Evolutionary conservation across 2,797 vertebrate genomes (phyloP), one percentile per base, ranked within the genome.

Genomic region (Coccyzus lansbergi): DNA sequence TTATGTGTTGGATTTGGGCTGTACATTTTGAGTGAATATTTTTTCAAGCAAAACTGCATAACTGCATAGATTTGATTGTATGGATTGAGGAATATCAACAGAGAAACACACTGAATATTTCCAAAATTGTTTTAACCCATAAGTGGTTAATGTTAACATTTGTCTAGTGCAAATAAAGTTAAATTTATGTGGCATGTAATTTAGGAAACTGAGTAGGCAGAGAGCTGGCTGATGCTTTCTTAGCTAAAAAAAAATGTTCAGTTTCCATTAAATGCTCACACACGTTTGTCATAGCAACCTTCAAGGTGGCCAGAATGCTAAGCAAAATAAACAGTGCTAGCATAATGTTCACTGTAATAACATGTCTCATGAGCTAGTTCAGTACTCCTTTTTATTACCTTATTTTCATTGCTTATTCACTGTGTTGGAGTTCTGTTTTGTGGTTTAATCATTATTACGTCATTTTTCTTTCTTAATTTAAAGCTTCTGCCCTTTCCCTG

Each of bases 401-500:
- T 96, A 87, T 93, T 91, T 96, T 96, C 80, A 88, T 93, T 95
- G 88, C 88, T 68, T 74, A 86, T 92, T 96, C 78, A 64, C 83
- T 90, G 88, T 94, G 93, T 79, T 93, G 79, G 67, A 91, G 86
- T 91, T 89, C 86, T 93, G 64, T 85, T 96, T 95, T 93, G 81
- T 94, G 87, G 92, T 90, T 97, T 94, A 90, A 88, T 96, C 85
- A 48, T 82, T 88, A 90, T 88, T 81, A 91, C 86, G 90, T 94
- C 84, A 94, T 92, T 96, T 96, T 95, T 92, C 92, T 88, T 88
- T 86, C 84, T 93, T 92, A 89, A 95, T 92, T 95, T 90, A 94
- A 92, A 92, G 71, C 79, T 91, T 58, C 92, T 95, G 86, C 85
- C 67, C 81, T 93, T 70, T 94, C 96, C 88, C 92, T 96, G 95